Evolutionary conservation across 2,888 invertebrate genomes (phyloP).

Genomic region (Periphyllus acericola): DNA sequence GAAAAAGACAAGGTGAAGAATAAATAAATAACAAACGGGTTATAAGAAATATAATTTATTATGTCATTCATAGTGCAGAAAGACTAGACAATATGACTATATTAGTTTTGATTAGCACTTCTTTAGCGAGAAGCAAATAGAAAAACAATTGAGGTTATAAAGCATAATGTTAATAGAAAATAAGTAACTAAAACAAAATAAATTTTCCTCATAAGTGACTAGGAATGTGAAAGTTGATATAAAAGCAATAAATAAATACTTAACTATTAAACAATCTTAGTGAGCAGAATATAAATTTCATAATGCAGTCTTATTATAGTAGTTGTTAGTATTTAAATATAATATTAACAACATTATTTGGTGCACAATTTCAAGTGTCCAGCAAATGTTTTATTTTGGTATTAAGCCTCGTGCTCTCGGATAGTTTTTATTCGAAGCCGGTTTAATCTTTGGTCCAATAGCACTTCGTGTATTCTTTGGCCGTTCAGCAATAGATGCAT

Average conservation of each 20-base stretch:
- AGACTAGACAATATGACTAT: constrained; percentile 61
- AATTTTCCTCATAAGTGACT: constrained; percentile 37
- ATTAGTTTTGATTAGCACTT: constrained; percentile 51
- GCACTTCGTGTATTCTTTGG: constrained; percentile 60
- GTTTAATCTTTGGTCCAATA: constrained; percentile 61
- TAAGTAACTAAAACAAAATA: constrained; percentile 36
- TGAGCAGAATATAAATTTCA: constrained; percentile 47
- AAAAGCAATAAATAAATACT: constrained; percentile 41
- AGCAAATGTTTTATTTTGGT: constrained; percentile 64
- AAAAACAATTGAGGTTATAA: constrained; percentile 40
- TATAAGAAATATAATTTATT: constrained; percentile 54
- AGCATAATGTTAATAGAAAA: constrained; percentile 47
- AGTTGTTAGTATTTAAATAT: constrained; percentile 45
- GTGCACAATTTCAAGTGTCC: constrained; percentile 43
- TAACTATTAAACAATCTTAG: constrained; percentile 31
- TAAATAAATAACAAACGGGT: constrained; percentile 32
- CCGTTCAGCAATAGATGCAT: constrained; percentile 64
- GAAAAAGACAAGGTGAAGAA: constrained; percentile 41
- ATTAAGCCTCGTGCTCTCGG: constrained; percentile 66
- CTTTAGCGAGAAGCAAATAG: constrained; percentile 23
- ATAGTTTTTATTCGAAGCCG: constrained; percentile 63
- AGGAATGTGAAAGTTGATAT: constrained; percentile 41
- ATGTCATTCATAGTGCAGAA: constrained; percentile 48
- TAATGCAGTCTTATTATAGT: constrained; percentile 51
- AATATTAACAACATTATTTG: constrained; percentile 45